phyloP scores from a whole-genome alignment of 2,113 vertebrate species.

The Xiphorhynchus elegans region DNA sequence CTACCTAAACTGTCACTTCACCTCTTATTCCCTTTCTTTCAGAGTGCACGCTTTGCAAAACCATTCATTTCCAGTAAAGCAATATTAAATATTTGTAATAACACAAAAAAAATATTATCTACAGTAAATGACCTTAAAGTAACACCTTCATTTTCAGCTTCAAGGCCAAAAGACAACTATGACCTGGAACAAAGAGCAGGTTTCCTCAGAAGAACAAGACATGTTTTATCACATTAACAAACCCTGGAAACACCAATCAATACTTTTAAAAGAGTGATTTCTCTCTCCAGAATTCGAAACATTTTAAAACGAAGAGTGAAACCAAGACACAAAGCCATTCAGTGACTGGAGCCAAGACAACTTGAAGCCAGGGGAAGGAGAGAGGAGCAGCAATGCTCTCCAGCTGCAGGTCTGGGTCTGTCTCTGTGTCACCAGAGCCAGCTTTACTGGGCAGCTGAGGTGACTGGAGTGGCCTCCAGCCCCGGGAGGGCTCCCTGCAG shows the following conservation, averaged over 20 bases:
- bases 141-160: not conserved
- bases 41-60: not conserved
- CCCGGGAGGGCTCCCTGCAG: not conserved
- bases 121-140: not conserved
- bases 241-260: not conserved
- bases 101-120: not conserved
- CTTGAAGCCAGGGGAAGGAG: not conserved
- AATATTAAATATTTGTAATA: not conserved
- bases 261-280: not conserved
- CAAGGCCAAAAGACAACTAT: not conserved
- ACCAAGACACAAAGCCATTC: not conserved
- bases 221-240: not conserved
- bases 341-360: not conserved
- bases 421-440: not conserved
- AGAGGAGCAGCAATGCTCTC: not conserved
- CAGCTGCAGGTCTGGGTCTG: not conserved
- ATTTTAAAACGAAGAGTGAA: not conserved
- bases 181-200: not conserved
- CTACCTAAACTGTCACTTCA: not conserved
- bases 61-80: not conserved
- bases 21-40: not conserved
- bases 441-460: not conserved
- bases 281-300: not conserved
- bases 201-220: not conserved
- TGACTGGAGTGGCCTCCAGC: fast-evolving